phyloP scores from a whole-genome alignment of 2,113 vertebrate species.

The Nyctibius bracteatus region DNA sequence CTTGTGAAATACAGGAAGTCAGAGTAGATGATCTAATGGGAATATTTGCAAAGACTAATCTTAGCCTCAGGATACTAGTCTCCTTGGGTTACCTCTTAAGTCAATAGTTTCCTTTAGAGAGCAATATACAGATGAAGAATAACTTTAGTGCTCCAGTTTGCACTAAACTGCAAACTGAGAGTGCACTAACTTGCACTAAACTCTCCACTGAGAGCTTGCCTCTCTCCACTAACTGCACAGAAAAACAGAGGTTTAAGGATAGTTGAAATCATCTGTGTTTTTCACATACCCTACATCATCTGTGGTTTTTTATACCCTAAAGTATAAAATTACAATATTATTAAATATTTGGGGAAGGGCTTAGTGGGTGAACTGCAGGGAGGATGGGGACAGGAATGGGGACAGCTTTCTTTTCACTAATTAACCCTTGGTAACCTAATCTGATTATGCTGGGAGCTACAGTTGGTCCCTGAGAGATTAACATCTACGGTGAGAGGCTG shows the following conservation, averaged over 20 bases:
- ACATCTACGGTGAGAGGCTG: accelerated
- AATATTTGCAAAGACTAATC: constrained; percentile 63
- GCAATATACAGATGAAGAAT: background rate
- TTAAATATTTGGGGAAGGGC: background rate
- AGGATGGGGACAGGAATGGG: accelerated
- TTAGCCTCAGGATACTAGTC: constrained; percentile 50
- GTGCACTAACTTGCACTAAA: too few species aligned
- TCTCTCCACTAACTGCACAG: background rate
- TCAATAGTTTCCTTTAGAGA: constrained; percentile 37
- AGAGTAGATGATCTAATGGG: constrained; percentile 44
- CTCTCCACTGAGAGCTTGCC: background rate
- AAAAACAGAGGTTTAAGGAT: background rate
- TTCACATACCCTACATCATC: background rate
- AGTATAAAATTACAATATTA: background rate
- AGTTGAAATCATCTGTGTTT: background rate
- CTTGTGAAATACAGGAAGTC: constrained; percentile 55
- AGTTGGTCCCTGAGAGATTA: background rate
- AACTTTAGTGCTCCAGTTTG: background rate
- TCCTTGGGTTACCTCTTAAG: constrained; percentile 60
- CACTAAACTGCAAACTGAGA: too few species aligned
- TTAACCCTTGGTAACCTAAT: background rate
- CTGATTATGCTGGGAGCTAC: background rate
- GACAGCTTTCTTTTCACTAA: background rate
- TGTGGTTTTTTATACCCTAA: background rate
- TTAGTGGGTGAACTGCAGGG: background rate